Conservation (phyloP, 2,888 invertebrate genomes). For the Perithous albicinctus region DNA sequence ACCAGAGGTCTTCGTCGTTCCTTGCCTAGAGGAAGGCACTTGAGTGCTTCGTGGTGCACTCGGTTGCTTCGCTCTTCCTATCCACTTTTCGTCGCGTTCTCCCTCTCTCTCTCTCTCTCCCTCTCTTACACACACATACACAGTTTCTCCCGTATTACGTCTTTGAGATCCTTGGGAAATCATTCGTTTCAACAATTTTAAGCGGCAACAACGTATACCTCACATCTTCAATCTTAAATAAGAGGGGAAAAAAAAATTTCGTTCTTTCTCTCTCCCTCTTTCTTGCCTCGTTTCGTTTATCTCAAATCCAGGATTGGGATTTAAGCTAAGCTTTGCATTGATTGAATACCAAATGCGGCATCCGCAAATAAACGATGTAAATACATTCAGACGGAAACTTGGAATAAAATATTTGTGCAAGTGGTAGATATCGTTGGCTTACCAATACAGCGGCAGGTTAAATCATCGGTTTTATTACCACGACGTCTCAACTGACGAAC, state of each 20-base stretch:
- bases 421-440: not conserved
- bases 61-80: constrained; percentile 55
- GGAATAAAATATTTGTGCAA: constrained; percentile 5
- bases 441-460: not conserved
- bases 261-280: not conserved
- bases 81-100: constrained; percentile 46
- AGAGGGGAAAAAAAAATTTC: not conserved
- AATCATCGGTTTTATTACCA: not conserved
- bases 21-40: constrained; percentile 43
- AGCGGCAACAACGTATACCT: constrained; percentile 40
- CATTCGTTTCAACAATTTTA: constrained; percentile 43
- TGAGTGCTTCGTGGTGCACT: constrained; percentile 53
- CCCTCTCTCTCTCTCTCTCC: too few species aligned
- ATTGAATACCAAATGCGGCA: constrained; percentile 14
- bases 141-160: constrained; percentile 23
- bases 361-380: not conserved
- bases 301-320: not conserved
- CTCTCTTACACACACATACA: too few species aligned
- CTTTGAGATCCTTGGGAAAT: constrained; percentile 40
- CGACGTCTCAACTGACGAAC: not conserved
- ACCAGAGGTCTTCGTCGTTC: constrained; percentile 21
- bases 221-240: constrained; percentile 6
- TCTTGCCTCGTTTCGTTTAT: not conserved
- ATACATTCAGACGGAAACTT: not conserved
- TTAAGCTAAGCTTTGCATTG: not conserved